phyloP scores from a whole-genome alignment of 2,888 invertebrate species.

The Automeris io region DNA sequence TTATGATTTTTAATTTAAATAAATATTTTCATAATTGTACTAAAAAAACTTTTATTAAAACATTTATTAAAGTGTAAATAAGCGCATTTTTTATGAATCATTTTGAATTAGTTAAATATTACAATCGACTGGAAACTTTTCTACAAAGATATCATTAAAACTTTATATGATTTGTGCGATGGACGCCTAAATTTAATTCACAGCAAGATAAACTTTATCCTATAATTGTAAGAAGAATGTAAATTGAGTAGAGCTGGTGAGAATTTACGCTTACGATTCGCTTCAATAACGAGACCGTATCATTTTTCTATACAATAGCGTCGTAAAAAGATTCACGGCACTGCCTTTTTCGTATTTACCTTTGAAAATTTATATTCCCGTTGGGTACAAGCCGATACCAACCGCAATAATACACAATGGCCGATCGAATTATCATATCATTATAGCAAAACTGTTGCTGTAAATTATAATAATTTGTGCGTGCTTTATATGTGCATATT shows the following conservation, averaged over 20 bases:
- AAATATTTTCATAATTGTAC: no score
- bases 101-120: no score
- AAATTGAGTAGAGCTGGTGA: constrained; percentile 28
- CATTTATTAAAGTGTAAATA: no score
- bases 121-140: no score
- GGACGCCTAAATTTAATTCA: constrained; percentile 6
- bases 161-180: not conserved
- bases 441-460: constrained; percentile 12
- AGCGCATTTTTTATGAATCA: no score
- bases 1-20: no score
- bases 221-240: constrained; percentile 18
- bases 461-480: no score
- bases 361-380: constrained; percentile 69
- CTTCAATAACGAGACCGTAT: constrained; percentile 44
- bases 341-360: constrained; percentile 64
- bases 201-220: constrained; percentile 10
- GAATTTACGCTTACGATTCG: constrained; percentile 38
- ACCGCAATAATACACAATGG: constrained; percentile 66
- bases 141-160: no score
- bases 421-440: constrained; percentile 70
- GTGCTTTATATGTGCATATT: no score
- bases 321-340: constrained; percentile 58
- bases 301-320: constrained; percentile 54
- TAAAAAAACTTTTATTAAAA: no score
- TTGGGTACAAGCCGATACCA: constrained; percentile 53